Percentiles rank a stretch among this genome's conserved stretches.
Conservation (phyloP, 2,888 invertebrate species). For the Ptychoptera contaminata region DNA sequence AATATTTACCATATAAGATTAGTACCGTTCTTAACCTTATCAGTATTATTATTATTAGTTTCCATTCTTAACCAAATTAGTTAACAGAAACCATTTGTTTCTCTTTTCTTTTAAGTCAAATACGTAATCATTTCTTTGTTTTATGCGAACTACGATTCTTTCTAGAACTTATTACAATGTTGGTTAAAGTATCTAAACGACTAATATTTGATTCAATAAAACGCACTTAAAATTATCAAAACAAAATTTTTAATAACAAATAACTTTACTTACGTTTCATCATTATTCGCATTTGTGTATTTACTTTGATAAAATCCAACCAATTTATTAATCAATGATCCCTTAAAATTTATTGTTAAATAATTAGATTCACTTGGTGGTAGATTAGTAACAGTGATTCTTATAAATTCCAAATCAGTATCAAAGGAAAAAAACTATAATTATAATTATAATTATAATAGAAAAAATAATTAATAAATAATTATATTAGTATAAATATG, state of each 20-base stretch:
- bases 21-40: no score
- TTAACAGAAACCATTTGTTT: no score
- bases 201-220: no score
- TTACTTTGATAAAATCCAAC: slow-evolving; percentile 58
- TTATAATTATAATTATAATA: no score
- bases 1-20: no score
- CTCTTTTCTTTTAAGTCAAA: no score
- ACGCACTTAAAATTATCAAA: not conserved
- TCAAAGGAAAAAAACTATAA: slow-evolving; percentile 8
- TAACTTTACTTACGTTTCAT: slow-evolving; percentile 32
- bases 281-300: slow-evolving; percentile 32
- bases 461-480: not conserved
- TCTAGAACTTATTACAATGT: no score
- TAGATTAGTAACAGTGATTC: slow-evolving; percentile 25
- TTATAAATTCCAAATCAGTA: slow-evolving; percentile 29
- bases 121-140: no score
- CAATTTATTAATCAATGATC: slow-evolving; percentile 46
- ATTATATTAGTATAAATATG: not conserved
- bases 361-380: slow-evolving; percentile 24
- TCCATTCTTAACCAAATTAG: no score
- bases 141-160: no score
- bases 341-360: slow-evolving; percentile 44
- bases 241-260: slow-evolving; percentile 12
- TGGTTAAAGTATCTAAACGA: no score
- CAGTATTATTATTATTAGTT: no score